Base-by-base conservation (phyloP, 1,140 invertebrate species). In the Ceratosolen fusciceps region DNA sequence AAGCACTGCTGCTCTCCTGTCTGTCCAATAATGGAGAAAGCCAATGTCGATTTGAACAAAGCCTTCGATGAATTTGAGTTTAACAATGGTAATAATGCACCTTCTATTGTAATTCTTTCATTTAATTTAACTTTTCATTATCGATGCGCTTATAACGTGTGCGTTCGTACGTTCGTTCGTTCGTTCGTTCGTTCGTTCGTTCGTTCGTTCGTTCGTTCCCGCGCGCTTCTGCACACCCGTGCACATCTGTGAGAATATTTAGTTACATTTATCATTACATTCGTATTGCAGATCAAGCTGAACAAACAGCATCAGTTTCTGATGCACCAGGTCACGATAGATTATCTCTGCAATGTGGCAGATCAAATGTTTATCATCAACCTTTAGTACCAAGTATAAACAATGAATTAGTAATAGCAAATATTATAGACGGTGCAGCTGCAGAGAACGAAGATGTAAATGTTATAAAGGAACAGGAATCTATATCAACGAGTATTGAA, bases 11-110 rank as follows among this genome's bases (percentile, higher is more conserved):
- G 24, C 52, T 72, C 70, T 78, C 47, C 34, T 49, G 19, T 74
- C 19, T 58, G 12, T 39, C 24, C 16, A 73, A 84, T 74, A 77
- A 95, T 95, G 93, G 94, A 94, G 87, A 93, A 94, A 83, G 93
- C 93, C 88, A 91, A 93, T 84, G 93, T 97, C 79, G 96, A 97
- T 91, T 92, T 97, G 83, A 95, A 97, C 89, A 95, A 96, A 91
- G 95, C 96, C 83, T 91, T 97, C 70, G 95, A 97, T 89, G 95
- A 96, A 85, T 95, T 97, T 90, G 96, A 97, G 90, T 93, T 94
- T 85, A 93, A 93, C 87, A 93, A 95, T 92, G 93, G 93, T 94
- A 78, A 67, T 68, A 43, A 49, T 56, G n/a, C n/a, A n/a, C 26
- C 49, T 62, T 74, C 29, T 60, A 19, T 75, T 14, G 16, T 2